These are phyloP conservation scores for Clupea harengus DNA, from an alignment of 2,113 vertebrate species.

Conservation along the genomic window DNA sequence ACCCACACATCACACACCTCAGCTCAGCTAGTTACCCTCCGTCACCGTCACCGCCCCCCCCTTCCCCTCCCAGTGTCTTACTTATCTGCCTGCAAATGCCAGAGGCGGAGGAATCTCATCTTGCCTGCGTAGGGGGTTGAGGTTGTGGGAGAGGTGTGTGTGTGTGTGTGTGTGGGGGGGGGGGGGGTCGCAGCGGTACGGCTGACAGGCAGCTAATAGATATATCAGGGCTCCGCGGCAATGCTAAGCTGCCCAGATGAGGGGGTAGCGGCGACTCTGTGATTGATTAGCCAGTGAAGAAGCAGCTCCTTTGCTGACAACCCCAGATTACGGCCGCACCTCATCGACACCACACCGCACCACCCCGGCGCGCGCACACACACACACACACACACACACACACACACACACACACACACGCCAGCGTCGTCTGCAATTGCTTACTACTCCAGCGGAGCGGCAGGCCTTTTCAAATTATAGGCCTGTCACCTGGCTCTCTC, in stretches of 20 bases:
- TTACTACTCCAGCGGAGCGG: slow-evolving; percentile 76
- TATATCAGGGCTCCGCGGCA: slow-evolving; percentile 95
- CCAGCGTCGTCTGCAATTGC: slow-evolving; percentile 84
- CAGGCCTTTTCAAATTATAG: slow-evolving; percentile 91
- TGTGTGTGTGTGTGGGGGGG: slow-evolving; percentile 12
- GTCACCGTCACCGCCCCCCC: too few relatives aligned
- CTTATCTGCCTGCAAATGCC: slow-evolving; percentile 93
- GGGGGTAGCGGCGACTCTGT: slow-evolving; percentile 82
- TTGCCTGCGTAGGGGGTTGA: background rate
- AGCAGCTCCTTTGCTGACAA: slow-evolving; percentile 87
- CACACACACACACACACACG: slow-evolving; percentile 54
- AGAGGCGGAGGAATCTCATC: slow-evolving; percentile 90
- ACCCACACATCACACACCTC: slow-evolving; percentile 78
- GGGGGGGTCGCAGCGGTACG: slow-evolving; percentile 23
- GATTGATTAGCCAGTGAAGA: slow-evolving; percentile 99
- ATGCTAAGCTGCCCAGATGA: slow-evolving; percentile 93
- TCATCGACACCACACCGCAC: too few relatives aligned
- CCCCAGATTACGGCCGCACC: slow-evolving; percentile 87
- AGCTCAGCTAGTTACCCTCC: slow-evolving; percentile 95
- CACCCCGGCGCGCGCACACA: background rate
- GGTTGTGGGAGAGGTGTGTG: background rate
- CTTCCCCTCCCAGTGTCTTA: slow-evolving; percentile 97
- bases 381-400: background rate
- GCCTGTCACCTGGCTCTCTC: slow-evolving; percentile 95
- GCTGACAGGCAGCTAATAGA: slow-evolving; percentile 95